Percentiles rank a stretch among this genome's conserved stretches.
These are phyloP conservation scores for Tachina lurida DNA, from an alignment of 2,888 invertebrate species.

Conservation along the genomic window DNA sequence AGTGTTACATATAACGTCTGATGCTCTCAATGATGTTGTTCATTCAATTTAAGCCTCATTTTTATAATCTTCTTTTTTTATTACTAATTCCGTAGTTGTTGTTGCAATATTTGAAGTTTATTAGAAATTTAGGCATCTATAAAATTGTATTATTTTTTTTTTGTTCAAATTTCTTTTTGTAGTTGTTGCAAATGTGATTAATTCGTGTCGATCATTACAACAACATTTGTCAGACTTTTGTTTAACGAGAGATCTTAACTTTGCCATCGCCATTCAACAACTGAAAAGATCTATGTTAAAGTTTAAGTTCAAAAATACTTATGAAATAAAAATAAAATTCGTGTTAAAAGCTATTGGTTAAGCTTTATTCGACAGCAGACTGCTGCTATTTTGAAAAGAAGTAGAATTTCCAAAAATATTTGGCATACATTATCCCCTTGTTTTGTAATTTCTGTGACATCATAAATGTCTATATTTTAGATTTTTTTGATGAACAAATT, in stretches of 20 bases:
- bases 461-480: no score
- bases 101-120: background rate
- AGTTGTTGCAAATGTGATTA: background rate
- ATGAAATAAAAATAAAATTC: background rate
- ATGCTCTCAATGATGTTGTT: background rate
- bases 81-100: background rate
- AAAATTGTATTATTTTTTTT: background rate
- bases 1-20: slow-evolving; percentile 48
- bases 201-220: slow-evolving; percentile 10
- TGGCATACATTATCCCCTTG: no score
- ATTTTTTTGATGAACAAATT: no score
- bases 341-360: background rate
- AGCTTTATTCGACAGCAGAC: background rate
- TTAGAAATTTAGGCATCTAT: slow-evolving; percentile 26
- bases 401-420: no score
- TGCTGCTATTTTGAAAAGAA: no score
- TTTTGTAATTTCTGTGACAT: no score
- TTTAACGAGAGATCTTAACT: slow-evolving; percentile 62
- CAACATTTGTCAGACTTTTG: background rate
- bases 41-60: background rate
- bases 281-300: slow-evolving; percentile 35
- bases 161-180: slow-evolving; percentile 3
- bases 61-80: slow-evolving; percentile 6
- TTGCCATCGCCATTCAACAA: slow-evolving; percentile 63
- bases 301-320: background rate